These are phyloP conservation scores for Sinella curviseta DNA, from an alignment of 1,140 invertebrate species.

Conservation along the genomic window DNA sequence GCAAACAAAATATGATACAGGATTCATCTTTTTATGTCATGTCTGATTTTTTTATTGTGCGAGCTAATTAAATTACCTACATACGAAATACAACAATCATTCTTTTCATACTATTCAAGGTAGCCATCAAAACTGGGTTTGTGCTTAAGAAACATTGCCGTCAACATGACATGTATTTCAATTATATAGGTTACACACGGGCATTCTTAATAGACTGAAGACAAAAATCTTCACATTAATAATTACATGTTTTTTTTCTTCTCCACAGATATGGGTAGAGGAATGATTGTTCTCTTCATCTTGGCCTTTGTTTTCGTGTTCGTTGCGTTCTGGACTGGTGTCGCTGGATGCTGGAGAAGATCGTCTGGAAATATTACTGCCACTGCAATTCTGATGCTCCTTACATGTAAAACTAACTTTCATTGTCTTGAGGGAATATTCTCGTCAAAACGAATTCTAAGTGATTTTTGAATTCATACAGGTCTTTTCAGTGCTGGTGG, in stretches of 20 bases:
- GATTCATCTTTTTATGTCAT: too few relatives aligned
- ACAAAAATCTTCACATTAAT: too few relatives aligned
- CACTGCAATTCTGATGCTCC: slow-evolving; percentile 85
- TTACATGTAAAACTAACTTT: slow-evolving; percentile 71
- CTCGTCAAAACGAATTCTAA: not conserved
- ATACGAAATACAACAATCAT: too few relatives aligned
- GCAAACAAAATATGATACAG: too few relatives aligned
- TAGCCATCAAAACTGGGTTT: too few relatives aligned
- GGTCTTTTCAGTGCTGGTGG: slow-evolving; percentile 83
- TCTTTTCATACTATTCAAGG: too few relatives aligned
- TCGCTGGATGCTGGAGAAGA: slow-evolving; percentile 87
- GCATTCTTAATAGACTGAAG: slow-evolving; percentile 8
- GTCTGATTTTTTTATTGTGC: too few relatives aligned
- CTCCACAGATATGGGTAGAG: slow-evolving; percentile 81
- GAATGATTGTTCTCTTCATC: slow-evolving; percentile 87
- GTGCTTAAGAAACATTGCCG: too few relatives aligned
- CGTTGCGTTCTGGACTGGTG: slow-evolving; percentile 89
- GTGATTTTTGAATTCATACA: slow-evolving; percentile 55
- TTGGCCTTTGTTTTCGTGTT: slow-evolving; percentile 84
- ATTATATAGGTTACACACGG: too few relatives aligned
- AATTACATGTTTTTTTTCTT: not conserved
- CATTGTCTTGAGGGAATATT: slow-evolving; percentile 1
- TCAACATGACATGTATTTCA: too few relatives aligned
- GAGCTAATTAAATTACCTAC: too few relatives aligned
- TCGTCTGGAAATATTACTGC: slow-evolving; percentile 89